Base-by-base conservation (phyloP, 2,888 invertebrate genomes). In the Caenorhabditis becei region DNA sequence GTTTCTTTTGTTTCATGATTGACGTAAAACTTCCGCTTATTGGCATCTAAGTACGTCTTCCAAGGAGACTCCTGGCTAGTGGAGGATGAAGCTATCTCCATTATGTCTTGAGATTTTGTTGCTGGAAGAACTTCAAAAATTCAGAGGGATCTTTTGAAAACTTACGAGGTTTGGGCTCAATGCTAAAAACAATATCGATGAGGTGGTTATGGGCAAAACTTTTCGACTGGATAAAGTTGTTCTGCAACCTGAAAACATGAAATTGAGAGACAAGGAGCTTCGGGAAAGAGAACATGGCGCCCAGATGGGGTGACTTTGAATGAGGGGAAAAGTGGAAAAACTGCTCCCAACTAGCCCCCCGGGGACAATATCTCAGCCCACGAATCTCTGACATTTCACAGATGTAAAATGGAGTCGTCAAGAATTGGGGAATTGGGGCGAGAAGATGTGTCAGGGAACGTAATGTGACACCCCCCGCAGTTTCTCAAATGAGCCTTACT, bases 1-100 rank as follows among this genome's bases (percentile, higher is more conserved):
- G 98, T 98, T 5, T 95, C 96, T 41, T 97, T 94, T 89, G 96
- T 96, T n/a, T 95, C 94, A 91, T 98, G 98, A 92, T 98, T 97
- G 77, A 98, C 97, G 92, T 97, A 98, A 92, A 98, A 97, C 72
- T 97, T 95, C 44, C 98, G 94, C 0, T 97, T 97, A 91, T 97
- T 96, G 87, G 95, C 96, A 92, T 98, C 98, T 93, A 97, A 95
- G 77, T 97, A 94, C 0, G 97, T 97, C 92, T 98, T 97, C 97
- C 97, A 98, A 28, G 96, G 97, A 94, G 87, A 80, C 28, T 72
- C 61, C 37, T 51, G 49, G 18, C 41, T 51, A 0, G 61, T 1
- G 0, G 59, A 70, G 7, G 71, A 53, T 1, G 74, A 69, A 8
- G 61, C 54, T 24, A 61, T 35, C 23, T 74, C 74, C 72, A 72